Evolutionary conservation across 2,113 vertebrate genomes (phyloP).

Genomic region (Nicator chloris): DNA sequence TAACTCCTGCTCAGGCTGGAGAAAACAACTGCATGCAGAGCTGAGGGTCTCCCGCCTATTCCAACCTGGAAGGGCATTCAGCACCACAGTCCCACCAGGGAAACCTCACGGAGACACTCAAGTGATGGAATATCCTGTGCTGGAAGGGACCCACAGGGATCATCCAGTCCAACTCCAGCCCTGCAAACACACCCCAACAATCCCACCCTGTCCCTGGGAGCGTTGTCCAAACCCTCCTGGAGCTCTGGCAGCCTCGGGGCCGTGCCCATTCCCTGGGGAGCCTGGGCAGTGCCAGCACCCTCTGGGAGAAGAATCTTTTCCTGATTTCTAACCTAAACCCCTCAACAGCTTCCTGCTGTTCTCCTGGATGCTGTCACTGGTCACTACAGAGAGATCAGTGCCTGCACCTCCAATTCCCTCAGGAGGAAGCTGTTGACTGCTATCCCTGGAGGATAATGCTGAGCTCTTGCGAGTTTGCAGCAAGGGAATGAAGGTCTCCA

Average conservation of each 20-base stretch:
- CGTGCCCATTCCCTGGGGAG: neutral
- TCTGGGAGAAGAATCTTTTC: neutral
- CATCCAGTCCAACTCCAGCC: neutral
- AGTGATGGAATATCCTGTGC: neutral
- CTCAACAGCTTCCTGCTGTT: neutral
- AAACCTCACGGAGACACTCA: neutral
- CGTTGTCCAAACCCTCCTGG: fast-evolving
- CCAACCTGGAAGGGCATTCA: neutral
- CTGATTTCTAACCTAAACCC: neutral
- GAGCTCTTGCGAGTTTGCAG: neutral
- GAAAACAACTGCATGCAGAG: neutral
- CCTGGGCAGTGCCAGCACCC: neutral
- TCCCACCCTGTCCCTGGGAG: neutral
- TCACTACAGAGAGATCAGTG: neutral
- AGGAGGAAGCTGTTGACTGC: neutral
- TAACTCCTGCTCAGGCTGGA: neutral
- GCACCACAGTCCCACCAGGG: neutral
- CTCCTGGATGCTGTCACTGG: neutral
- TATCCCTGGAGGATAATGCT: neutral
- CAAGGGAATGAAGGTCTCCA: neutral
- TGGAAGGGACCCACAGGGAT: neutral
- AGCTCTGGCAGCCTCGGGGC: neutral
- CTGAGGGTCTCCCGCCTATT: neutral
- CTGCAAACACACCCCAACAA: neutral
- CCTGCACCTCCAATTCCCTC: neutral